Percentiles rank a stretch among this genome's conserved stretches.
phyloP scores from a whole-genome alignment of 2,797 vertebrate genomes.

The Takifugu rubripes region DNA sequence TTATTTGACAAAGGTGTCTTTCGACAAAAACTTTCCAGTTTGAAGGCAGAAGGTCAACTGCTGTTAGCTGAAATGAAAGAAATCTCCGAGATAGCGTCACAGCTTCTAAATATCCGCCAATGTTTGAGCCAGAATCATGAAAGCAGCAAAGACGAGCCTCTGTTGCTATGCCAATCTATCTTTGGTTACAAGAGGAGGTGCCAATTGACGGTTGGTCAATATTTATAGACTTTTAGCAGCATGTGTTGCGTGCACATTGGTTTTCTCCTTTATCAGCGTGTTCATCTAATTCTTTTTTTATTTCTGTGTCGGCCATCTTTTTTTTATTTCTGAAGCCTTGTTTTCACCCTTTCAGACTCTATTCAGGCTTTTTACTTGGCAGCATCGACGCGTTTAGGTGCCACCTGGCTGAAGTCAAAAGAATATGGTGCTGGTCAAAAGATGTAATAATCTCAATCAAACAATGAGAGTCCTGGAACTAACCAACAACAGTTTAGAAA shows the following conservation, averaged over 20 bases:
- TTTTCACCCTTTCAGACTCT: conserved; percentile 30
- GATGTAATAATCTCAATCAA: too few relatives aligned
- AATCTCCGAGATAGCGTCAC: too few relatives aligned
- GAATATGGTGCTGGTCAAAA: conserved; percentile 17
- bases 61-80: too few relatives aligned
- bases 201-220: conserved; percentile 51
- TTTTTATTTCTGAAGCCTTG: conserved; percentile 26
- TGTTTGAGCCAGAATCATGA: conserved; percentile 2
- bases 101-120: neutral
- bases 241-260: conserved; percentile 16
- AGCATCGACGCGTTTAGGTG: too few relatives aligned
- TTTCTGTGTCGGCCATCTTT: conserved; percentile 16
- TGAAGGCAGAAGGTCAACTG: too few relatives aligned
- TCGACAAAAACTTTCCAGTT: too few relatives aligned
- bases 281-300: conserved; percentile 33
- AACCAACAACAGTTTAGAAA: neutral
- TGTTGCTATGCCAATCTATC: conserved; percentile 66
- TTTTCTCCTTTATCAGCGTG: conserved; percentile 16
- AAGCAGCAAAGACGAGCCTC: conserved; percentile 33
- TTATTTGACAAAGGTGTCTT: too few relatives aligned
- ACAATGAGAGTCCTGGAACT: too few relatives aligned
- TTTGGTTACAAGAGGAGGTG: conserved; percentile 48
- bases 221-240: conserved; percentile 60
- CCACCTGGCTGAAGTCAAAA: neutral
- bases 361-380: conserved; percentile 6